These are phyloP conservation scores for Fragum whitleyi DNA, from an alignment of 2,888 invertebrate genomes.

Conservation along the genomic window DNA sequence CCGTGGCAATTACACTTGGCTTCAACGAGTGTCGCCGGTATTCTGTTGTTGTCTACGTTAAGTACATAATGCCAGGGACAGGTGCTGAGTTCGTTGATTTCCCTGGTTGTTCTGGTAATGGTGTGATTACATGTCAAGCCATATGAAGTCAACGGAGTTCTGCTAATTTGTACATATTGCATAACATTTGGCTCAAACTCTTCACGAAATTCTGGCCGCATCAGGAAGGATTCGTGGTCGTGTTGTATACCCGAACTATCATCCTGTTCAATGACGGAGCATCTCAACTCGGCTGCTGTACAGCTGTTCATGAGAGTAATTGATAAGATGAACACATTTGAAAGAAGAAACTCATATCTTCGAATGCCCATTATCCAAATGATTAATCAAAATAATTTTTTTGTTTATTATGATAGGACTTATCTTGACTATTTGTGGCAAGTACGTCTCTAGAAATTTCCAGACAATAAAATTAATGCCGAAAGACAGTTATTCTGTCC, in stretches of 20 bases:
- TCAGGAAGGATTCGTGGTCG: slow-evolving; percentile 20
- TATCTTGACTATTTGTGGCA: too few species aligned
- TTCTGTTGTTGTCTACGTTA: slow-evolving; percentile 26
- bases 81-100: background rate
- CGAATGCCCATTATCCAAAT: too few species aligned
- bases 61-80: slow-evolving; percentile 37
- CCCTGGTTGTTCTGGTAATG: background rate
- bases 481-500: too few species aligned
- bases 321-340: too few species aligned
- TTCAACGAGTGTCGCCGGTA: slow-evolving; percentile 21
- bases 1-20: slow-evolving; percentile 33
- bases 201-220: background rate
- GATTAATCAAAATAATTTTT: too few species aligned
- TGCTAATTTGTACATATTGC: background rate
- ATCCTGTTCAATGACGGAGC: background rate
- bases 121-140: background rate
- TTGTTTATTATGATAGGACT: too few species aligned
- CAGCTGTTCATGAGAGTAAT: too few species aligned
- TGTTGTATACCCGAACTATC: background rate
- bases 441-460: too few species aligned
- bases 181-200: background rate
- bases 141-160: background rate
- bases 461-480: too few species aligned
- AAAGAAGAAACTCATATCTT: too few species aligned
- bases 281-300: background rate